A percentile compares a stretch with the other conserved stretches of the same genome.
Evolutionary conservation across 2,113 vertebrate genomes (phyloP).

Genomic region (Brachyhypopomus gauderio): DNA sequence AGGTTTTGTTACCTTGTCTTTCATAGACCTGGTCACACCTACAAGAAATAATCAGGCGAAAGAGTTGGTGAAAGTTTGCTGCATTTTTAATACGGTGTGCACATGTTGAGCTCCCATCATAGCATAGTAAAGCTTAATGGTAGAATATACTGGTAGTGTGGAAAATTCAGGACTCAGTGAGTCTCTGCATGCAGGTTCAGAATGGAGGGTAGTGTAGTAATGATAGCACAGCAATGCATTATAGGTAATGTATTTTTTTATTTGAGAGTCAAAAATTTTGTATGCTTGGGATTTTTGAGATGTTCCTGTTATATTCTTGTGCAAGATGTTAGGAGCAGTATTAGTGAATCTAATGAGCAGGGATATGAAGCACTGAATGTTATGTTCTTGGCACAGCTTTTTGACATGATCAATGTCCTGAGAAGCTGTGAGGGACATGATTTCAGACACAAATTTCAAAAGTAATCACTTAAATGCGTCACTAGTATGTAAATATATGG

Average conservation of each 20-base stretch:
- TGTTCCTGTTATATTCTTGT: no score
- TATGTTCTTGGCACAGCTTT: conserved; percentile 10
- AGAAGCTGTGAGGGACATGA: conserved; percentile 4
- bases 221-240: conserved; percentile 25
- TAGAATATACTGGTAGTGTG: not conserved
- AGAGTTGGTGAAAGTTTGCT: not conserved
- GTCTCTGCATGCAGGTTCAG: conserved; percentile 19
- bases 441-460: conserved; percentile 46
- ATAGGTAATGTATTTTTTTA: conserved; percentile 29
- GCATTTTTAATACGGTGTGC: not conserved
- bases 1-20: conserved; percentile 98
- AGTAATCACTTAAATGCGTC: conserved; percentile 59
- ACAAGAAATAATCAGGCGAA: conserved; percentile 32
- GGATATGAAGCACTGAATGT: not conserved
- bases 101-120: not conserved
- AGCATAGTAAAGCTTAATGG: not conserved
- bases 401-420: conserved; percentile 23
- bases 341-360: not conserved
- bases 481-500: conserved; percentile 66
- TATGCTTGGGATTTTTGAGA: no score
- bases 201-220: conserved; percentile 38
- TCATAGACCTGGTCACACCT: conserved; percentile 95
- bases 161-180: conserved; percentile 4
- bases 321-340: not conserved
- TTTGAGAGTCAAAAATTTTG: not conserved